Evolutionary conservation across 2,888 invertebrate genomes (phyloP).

Genomic region (Hydrotaea diabolus): DNA sequence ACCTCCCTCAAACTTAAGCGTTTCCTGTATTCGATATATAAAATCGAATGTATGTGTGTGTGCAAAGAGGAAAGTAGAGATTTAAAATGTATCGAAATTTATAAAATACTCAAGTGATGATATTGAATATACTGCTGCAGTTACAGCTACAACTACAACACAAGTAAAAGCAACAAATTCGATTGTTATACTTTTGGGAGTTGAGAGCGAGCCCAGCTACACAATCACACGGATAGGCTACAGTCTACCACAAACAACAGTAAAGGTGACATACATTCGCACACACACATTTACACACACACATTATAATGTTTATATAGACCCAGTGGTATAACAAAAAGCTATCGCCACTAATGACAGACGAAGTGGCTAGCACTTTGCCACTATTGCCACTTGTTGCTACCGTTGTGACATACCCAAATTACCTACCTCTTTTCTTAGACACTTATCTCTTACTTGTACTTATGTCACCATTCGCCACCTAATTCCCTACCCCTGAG

Average conservation of each 20-base stretch:
- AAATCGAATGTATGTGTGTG: neutral
- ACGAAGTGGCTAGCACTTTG: too few species aligned
- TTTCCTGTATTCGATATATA: neutral
- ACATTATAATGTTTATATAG: too few species aligned
- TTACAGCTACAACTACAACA: neutral
- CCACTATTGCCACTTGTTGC: too few species aligned
- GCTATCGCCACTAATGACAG: too few species aligned
- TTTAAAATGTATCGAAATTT: constrained; percentile 25
- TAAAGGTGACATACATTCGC: neutral
- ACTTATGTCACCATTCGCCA: too few species aligned
- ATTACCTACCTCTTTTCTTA: too few species aligned
- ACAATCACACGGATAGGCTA: neutral
- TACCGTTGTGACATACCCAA: too few species aligned
- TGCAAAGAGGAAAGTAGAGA: constrained; percentile 11
- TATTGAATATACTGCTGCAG: constrained; percentile 6
- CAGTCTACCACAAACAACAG: neutral
- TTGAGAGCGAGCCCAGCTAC: constrained; percentile 1
- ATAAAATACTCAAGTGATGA: constrained; percentile 21
- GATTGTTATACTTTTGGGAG: constrained; percentile 45
- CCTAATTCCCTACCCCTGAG: too few species aligned
- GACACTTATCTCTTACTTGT: too few species aligned
- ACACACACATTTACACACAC: neutral
- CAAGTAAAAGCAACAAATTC: constrained; percentile 22
- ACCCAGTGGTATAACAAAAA: too few species aligned
- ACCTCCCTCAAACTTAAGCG: neutral